These are phyloP conservation scores for Ceratosolen solmsi DNA, from an alignment of 1,140 invertebrate genomes.

Conservation along the genomic window DNA sequence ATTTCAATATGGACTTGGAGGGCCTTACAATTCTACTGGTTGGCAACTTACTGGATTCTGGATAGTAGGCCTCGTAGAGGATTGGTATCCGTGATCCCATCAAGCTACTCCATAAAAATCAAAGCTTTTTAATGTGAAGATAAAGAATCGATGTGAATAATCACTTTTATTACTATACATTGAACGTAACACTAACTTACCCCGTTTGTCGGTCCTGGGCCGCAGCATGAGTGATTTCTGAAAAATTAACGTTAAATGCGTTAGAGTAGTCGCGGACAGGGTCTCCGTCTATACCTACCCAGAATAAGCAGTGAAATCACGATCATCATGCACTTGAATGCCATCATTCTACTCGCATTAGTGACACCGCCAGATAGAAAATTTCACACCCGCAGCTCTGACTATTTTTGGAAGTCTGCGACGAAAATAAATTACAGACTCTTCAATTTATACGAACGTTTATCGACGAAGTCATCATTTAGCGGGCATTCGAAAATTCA, in stretches of 20 bases:
- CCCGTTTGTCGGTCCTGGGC: too few species aligned
- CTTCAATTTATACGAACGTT: background rate
- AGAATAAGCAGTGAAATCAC: background rate
- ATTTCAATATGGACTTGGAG: too few species aligned
- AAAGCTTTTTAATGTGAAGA: too few species aligned
- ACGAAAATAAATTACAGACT: background rate
- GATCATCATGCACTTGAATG: background rate
- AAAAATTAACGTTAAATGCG: too few species aligned
- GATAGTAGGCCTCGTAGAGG: slow-evolving; percentile 65
- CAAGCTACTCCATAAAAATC: background rate
- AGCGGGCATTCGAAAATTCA: background rate
- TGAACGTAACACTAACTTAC: too few species aligned
- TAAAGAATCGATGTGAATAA: too few species aligned
- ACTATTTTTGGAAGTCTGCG: background rate
- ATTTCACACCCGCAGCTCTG: background rate
- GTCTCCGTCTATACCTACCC: background rate
- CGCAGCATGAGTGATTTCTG: too few species aligned
- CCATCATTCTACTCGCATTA: background rate
- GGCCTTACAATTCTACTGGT: too few species aligned
- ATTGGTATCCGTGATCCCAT: slow-evolving; percentile 55
- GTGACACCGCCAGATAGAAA: background rate
- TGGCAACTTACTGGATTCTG: slow-evolving; percentile 44
- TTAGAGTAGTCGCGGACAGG: too few species aligned
- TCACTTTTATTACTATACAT: too few species aligned
- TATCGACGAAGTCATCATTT: background rate